phyloP scores from a whole-genome alignment of 2,113 vertebrate genomes.

The Ellobius talpinus region DNA sequence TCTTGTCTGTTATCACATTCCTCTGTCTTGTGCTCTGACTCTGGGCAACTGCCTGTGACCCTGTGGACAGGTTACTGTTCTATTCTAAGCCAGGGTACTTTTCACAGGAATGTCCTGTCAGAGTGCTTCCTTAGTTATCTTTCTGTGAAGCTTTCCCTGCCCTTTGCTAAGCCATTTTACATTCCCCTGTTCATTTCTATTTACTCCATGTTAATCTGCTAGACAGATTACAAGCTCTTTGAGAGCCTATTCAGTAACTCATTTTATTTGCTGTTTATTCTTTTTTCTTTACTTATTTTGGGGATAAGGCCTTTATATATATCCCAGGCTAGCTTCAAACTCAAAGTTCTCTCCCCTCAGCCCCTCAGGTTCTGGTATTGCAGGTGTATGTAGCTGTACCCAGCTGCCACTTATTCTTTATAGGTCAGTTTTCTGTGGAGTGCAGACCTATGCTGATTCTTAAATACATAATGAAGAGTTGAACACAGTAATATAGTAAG shows the following conservation, averaged over 20 bases:
- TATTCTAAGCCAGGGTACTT: constrained; percentile 63
- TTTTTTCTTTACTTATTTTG: not conserved
- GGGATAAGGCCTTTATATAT: not conserved
- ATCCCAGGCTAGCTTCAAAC: not conserved
- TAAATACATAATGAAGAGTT: constrained; percentile 20
- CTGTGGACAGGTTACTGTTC: constrained; percentile 40
- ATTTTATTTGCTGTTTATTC: not conserved
- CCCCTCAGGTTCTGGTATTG: not conserved
- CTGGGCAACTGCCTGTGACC: not conserved
- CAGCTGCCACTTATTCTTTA: not conserved
- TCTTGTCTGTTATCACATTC: constrained; percentile 56
- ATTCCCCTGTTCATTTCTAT: not conserved
- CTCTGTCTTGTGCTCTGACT: constrained; percentile 49
- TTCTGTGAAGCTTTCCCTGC: not conserved
- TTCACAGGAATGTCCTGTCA: constrained; percentile 24
- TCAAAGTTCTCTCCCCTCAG: not conserved
- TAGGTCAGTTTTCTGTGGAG: not conserved
- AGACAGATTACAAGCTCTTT: not conserved
- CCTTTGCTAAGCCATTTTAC: not conserved
- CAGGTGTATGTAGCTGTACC: not conserved
- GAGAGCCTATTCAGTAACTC: not conserved
- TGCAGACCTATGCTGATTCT: not conserved
- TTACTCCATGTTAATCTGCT: constrained; percentile 8
- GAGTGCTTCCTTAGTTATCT: not conserved
- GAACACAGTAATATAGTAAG: not conserved